A percentile compares a stretch with the other conserved stretches of the same genome.
Evolutionary conservation across 1,140 invertebrate genomes (phyloP).

Genomic region (Diploscapter pachys): DNA sequence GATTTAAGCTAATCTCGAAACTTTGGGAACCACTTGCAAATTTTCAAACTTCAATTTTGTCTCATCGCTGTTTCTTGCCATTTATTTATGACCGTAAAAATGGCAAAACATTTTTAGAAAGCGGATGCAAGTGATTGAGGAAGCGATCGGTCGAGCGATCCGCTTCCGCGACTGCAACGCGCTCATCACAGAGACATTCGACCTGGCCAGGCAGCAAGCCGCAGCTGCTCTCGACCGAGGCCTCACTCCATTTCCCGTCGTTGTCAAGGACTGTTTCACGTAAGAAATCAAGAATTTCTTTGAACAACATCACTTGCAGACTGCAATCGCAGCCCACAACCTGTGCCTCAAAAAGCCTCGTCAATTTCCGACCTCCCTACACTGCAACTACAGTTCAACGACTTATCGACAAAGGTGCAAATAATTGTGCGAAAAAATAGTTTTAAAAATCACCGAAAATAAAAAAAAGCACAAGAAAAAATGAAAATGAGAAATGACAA

Average conservation of each 20-base stretch:
- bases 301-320: constrained; percentile 68
- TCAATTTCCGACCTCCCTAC: constrained; percentile 81
- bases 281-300: constrained; percentile 14
- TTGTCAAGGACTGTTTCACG: constrained; percentile 56
- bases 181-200: constrained; percentile 57
- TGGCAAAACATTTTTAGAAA: constrained; percentile 15
- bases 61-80: too few species aligned
- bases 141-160: constrained; percentile 41
- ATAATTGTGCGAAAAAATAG: too few species aligned
- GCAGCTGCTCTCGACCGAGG: constrained; percentile 37
- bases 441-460: too few species aligned
- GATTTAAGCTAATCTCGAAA: too few species aligned
- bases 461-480: too few species aligned
- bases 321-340: constrained; percentile 75
- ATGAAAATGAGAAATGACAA: too few species aligned
- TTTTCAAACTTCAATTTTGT: too few species aligned
- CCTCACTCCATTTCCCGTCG: constrained; percentile 44
- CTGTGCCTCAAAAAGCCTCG: constrained; percentile 87
- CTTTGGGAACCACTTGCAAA: too few species aligned
- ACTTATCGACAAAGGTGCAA: constrained; percentile 64
- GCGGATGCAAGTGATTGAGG: constrained; percentile 24
- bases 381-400: constrained; percentile 83
- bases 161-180: constrained; percentile 39
- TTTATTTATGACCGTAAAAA: too few species aligned
- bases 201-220: constrained; percentile 45